phyloP scores from a whole-genome alignment of 2,113 vertebrate species.

The Dissostichus mawsoni region DNA sequence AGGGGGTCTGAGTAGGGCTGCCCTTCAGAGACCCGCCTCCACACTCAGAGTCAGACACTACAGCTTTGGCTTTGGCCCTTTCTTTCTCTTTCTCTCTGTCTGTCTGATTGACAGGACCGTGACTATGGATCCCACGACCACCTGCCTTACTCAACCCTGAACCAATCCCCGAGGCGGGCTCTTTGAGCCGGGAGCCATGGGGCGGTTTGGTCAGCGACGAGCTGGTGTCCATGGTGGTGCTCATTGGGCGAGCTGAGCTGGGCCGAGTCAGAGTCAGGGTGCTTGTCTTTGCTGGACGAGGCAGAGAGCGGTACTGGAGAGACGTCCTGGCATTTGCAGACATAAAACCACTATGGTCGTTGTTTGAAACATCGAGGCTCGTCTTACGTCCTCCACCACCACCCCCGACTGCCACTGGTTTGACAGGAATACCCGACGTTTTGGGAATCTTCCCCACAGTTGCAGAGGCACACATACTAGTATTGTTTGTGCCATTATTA shows the following conservation, averaged over 20 bases:
- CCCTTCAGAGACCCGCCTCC: constrained; percentile 72
- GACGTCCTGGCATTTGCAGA: constrained; percentile 91
- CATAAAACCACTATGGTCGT: constrained; percentile 89
- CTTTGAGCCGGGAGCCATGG: constrained; percentile 72
- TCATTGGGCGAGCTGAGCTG: constrained; percentile 86
- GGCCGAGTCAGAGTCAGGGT: constrained; percentile 91
- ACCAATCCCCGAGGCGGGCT: constrained; percentile 67
- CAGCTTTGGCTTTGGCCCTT: constrained; percentile 94
- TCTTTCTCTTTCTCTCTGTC: constrained; percentile 94
- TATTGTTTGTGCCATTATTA: constrained; percentile 70
- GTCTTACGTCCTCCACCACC: constrained; percentile 88
- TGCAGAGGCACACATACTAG: constrained; percentile 77
- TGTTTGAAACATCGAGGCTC: constrained; percentile 91
- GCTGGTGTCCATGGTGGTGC: constrained; percentile 90
- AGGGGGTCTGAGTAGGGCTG: constrained; percentile 63
- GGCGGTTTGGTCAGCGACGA: constrained; percentile 85
- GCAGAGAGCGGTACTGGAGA: constrained; percentile 96
- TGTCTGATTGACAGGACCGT: constrained; percentile 92
- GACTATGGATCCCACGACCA: constrained; percentile 74
- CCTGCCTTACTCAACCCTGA: constrained; percentile 65
- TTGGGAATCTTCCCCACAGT: constrained; percentile 90
- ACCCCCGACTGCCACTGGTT: constrained; percentile 80
- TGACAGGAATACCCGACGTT: constrained; percentile 93
- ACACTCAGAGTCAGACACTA: constrained; percentile 89
- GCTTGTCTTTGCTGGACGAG: constrained; percentile 95